Percentiles rank a stretch among this genome's conserved stretches.
These are phyloP conservation scores for Yponomeuta sedellus DNA, from an alignment of 2,888 invertebrate genomes.

Conservation along the genomic window DNA sequence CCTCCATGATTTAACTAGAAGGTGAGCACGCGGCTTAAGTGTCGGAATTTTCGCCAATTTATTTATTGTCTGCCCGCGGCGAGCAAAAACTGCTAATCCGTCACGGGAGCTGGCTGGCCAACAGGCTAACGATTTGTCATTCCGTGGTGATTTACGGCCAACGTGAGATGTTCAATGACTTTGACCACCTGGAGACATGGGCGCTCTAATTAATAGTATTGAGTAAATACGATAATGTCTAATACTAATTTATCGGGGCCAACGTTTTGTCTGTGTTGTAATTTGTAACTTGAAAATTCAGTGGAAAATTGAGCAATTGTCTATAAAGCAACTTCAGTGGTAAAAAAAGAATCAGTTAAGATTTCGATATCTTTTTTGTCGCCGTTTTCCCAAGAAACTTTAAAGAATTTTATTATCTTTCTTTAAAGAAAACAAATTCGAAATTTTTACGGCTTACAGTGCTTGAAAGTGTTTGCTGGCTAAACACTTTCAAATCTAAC, in stretches of 20 bases:
- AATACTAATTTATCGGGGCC: too few species aligned
- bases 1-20: neutral
- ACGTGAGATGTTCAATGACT: conserved; percentile 24
- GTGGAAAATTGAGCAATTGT: too few species aligned
- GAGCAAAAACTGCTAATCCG: conserved; percentile 58
- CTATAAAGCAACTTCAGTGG: too few species aligned
- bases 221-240: too few species aligned
- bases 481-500: neutral
- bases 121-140: conserved; percentile 55
- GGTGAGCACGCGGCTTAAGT: conserved; percentile 33
- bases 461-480: neutral
- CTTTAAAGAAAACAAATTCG: too few species aligned
- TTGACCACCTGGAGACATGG: neutral
- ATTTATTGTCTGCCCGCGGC: conserved; percentile 29
- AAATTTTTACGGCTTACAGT: too few species aligned
- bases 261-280: too few species aligned
- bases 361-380: too few species aligned
- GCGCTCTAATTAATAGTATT: neutral
- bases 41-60: conserved; percentile 57
- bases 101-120: conserved; percentile 44
- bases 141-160: conserved; percentile 20
- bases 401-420: too few species aligned
- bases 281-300: too few species aligned
- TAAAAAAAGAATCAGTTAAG: too few species aligned
- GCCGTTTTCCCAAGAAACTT: too few species aligned